Evolutionary conservation across 2,888 invertebrate genomes (phyloP).

Genomic region (Kryphioiulus occultus): DNA sequence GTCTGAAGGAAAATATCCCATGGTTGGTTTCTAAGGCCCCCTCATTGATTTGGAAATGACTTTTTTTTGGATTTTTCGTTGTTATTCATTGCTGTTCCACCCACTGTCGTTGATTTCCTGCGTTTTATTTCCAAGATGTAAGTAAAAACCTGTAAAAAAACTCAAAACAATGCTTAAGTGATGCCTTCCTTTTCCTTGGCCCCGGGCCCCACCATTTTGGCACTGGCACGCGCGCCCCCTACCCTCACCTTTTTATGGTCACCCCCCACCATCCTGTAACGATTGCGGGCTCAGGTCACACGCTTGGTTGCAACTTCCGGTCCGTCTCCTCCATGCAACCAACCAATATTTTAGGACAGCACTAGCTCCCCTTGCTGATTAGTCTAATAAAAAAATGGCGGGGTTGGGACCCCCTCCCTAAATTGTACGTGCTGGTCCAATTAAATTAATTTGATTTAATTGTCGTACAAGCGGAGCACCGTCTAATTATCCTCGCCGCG

Average conservation of each 20-base stretch:
- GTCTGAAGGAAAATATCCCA: not conserved
- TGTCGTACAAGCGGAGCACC: not conserved
- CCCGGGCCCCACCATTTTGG: not conserved
- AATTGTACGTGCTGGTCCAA: not conserved
- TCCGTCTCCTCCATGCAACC: not conserved
- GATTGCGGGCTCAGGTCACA: not conserved
- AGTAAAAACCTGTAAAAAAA: not conserved
- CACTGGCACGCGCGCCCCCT: not conserved
- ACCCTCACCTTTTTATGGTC: not conserved
- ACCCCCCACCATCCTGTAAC: not conserved
- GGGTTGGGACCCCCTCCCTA: not conserved
- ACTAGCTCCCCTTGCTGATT: no score
- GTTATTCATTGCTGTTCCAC: not conserved
- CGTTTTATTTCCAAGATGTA: not conserved
- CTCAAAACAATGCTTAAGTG: not conserved
- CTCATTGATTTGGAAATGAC: not conserved
- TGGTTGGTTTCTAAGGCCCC: not conserved
- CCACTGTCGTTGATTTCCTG: not conserved
- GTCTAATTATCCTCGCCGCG: not conserved
- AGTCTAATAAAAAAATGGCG: not conserved
- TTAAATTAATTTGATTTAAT: not conserved
- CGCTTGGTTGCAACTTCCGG: not conserved
- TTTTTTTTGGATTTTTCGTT: not conserved
- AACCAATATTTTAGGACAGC: no score
- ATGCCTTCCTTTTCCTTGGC: not conserved